Base-by-base conservation (phyloP, 2,797 vertebrate genomes). In the Gastrophryne carolinensis region DNA sequence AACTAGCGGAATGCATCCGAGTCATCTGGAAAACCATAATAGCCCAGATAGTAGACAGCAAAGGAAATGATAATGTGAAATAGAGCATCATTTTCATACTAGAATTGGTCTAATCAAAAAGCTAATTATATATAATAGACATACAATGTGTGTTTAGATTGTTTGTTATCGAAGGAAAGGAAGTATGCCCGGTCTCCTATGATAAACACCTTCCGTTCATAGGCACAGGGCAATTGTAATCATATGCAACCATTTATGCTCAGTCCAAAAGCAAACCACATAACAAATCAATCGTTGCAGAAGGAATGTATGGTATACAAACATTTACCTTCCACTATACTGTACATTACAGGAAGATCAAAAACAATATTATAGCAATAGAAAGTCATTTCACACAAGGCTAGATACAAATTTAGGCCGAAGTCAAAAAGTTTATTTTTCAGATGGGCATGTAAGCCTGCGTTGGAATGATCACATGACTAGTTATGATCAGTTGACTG, bases 51-150 rank as follows among this genome's bases (percentile, higher is more conserved):
- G 53, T 81, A 68, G 68, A 80, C 81, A 78, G 72, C 60, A 81
- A 82, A 84, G 80, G 79, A 83, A 84, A 80, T 41, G 35, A 80
- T 79, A 63, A 78, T 71, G 68, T 65, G 67, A 58, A 41, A 23
- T 72, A 82, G 52, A 70, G 5, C 49, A 79, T 79, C 49, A 65
- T 81, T 72, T 82, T 75, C 81, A 81, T 79, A 81, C 77, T 81
- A 79, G 76, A 68, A 72, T 80, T 74, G 64, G 80, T 81, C 39
- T 81, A 75, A 79, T 75, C 30, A 79, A 65, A 75, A 74, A 60
- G 75, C 68, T 72, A 78, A 78, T 78, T 78, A 72, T 64, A 30
- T 60, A 65, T 78, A 78, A 78, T 72, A 41, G 61, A 58, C 58
- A 29, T 72, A 26, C 75, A 72, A 68, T 72, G 60, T 65, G 68